A percentile compares a stretch with the other conserved stretches of the same genome.
These are phyloP conservation scores for Sporophila hypoxantha DNA, from an alignment of 2,113 vertebrate species.

Conservation along the genomic window DNA sequence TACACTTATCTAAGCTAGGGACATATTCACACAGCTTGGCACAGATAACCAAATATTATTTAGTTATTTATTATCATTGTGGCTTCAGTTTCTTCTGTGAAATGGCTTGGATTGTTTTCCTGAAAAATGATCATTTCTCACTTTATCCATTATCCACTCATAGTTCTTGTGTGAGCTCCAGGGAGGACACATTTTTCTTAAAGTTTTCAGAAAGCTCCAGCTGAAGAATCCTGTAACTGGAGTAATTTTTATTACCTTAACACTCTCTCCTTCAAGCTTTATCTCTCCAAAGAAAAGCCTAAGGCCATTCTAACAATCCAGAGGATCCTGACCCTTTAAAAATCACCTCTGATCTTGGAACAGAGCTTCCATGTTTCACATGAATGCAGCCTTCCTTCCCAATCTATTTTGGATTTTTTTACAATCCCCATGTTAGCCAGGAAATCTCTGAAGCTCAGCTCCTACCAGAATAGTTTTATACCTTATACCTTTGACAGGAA, in stretches of 20 bases:
- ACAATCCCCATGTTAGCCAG: constrained; percentile 36
- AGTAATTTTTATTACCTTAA: constrained; percentile 23
- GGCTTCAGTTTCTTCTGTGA: constrained; percentile 1
- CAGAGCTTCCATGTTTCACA: constrained; percentile 30
- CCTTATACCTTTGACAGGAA: constrained; percentile 53
- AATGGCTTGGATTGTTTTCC: not conserved
- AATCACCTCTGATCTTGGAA: constrained; percentile 37
- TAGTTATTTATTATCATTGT: not conserved
- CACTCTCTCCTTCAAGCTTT: constrained; percentile 18
- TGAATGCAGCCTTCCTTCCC: constrained; percentile 12
- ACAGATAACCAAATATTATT: not conserved
- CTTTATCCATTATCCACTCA: not conserved
- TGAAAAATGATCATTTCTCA: not conserved
- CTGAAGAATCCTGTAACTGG: constrained; percentile 21
- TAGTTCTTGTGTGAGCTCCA: constrained; percentile 5
- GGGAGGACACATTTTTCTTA: constrained; percentile 3
- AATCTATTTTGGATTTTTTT: constrained; percentile 47
- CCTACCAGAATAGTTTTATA: constrained; percentile 46
- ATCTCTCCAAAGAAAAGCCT: not conserved
- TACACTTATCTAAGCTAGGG: not conserved
- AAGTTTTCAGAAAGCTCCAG: constrained; percentile 19
- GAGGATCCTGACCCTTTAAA: constrained; percentile 23
- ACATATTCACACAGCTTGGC: not conserved
- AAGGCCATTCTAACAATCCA: constrained; percentile 11
- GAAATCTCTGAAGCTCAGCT: constrained; percentile 51